Conservation (phyloP, 2,797 vertebrate species). For the Fratercula arctica region DNA sequence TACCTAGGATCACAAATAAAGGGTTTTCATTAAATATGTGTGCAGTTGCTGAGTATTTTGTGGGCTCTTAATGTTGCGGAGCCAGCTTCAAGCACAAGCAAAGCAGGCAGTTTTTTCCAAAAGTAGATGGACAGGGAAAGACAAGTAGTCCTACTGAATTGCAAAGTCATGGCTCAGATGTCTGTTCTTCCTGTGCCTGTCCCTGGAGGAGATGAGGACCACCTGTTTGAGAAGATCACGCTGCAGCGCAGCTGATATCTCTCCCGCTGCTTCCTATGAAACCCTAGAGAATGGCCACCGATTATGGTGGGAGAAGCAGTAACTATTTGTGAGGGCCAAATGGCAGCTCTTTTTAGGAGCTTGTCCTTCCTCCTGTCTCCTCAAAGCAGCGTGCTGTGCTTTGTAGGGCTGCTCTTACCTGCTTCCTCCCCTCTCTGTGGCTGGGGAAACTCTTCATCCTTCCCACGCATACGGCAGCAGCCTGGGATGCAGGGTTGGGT, state of each 20-base stretch:
- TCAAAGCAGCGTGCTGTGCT: neutral
- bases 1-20: neutral
- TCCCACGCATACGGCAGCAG: neutral
- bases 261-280: constrained; percentile 29
- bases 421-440: neutral
- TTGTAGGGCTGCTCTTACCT: neutral
- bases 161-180: constrained; percentile 63
- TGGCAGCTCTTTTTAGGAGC: neutral
- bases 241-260: constrained; percentile 54
- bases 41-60: neutral
- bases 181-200: constrained; percentile 46
- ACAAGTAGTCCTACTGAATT: constrained; percentile 24
- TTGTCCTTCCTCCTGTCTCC: neutral
- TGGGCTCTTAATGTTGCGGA: neutral
- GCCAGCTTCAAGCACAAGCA: neutral
- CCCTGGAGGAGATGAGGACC: constrained; percentile 54
- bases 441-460: neutral
- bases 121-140: neutral
- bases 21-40: neutral
- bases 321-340: neutral
- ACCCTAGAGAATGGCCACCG: neutral
- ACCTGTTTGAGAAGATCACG: constrained; percentile 50
- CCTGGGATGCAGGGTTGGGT: neutral
- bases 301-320: neutral
- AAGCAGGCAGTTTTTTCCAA: neutral